A percentile compares a stretch with the other conserved stretches of the same genome.
phyloP scores from a whole-genome alignment of 2,888 invertebrate genomes.

The Stenoptilia bipunctidactyla region DNA sequence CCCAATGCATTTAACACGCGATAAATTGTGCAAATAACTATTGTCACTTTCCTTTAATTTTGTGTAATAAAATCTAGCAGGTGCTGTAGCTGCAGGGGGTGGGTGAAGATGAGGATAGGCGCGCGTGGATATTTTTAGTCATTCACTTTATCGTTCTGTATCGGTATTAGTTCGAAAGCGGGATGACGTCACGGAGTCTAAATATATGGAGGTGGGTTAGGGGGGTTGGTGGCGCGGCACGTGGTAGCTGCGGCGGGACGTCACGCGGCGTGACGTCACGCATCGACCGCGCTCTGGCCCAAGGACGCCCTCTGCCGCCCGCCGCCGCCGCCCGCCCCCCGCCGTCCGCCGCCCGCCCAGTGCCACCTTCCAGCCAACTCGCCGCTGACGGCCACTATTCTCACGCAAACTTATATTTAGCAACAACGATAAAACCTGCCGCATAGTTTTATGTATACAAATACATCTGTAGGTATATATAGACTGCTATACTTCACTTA shows the following conservation, averaged over 20 bases:
- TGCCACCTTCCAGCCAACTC: not conserved
- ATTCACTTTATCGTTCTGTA: conserved; percentile 27
- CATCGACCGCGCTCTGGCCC: conserved; percentile 56
- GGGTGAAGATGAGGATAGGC: conserved; percentile 2
- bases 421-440: not conserved
- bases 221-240: not conserved
- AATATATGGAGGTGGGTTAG: conserved; percentile 38
- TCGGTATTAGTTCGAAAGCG: conserved; percentile 33
- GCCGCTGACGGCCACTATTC: not conserved
- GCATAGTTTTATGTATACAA: not conserved
- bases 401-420: not conserved
- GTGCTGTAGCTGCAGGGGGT: not conserved
- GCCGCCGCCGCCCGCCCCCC: conserved; percentile 17
- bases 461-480: no score
- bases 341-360: conserved; percentile 35
- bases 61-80: not conserved
- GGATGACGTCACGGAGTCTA: conserved; percentile 56
- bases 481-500: not conserved
- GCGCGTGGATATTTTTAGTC: conserved; percentile 24
- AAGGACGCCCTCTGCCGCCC: conserved; percentile 47
- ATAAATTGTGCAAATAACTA: not conserved
- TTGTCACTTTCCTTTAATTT: conserved; percentile 1
- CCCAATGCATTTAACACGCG: not conserved
- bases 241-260: conserved; percentile 44
- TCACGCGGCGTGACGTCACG: conserved; percentile 50